These are phyloP conservation scores for Gasterosteus nipponicus DNA, from an alignment of 2,113 vertebrate genomes.

Conservation along the genomic window DNA sequence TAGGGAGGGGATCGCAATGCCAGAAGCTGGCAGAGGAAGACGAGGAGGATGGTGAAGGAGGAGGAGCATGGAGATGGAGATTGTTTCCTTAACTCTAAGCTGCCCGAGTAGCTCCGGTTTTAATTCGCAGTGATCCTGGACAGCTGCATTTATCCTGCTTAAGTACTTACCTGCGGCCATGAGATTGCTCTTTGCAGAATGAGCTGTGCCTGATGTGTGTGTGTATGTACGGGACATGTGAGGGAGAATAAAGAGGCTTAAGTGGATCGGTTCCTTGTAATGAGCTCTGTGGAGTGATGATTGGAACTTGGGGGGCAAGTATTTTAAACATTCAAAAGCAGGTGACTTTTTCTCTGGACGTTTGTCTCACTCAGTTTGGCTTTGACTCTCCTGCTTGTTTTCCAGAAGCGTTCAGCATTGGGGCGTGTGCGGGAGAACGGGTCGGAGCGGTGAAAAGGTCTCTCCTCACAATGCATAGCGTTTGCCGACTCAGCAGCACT, in stretches of 20 bases:
- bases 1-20: slow-evolving; percentile 35
- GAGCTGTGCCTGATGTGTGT: slow-evolving; percentile 14
- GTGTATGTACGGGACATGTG: slow-evolving; percentile 20
- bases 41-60: neutral
- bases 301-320: slow-evolving; percentile 44
- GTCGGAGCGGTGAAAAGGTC: neutral
- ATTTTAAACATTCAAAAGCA: slow-evolving; percentile 18
- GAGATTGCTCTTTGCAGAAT: slow-evolving; percentile 39
- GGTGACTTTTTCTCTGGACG: neutral
- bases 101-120: slow-evolving; percentile 9
- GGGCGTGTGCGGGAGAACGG: no score
- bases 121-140: slow-evolving; percentile 46
- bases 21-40: slow-evolving; percentile 9
- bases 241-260: slow-evolving; percentile 68
- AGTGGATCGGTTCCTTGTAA: slow-evolving; percentile 64
- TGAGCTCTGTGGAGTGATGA: slow-evolving; percentile 65
- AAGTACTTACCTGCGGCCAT: slow-evolving; percentile 54
- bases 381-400: neutral
- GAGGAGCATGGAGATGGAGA: slow-evolving; percentile 24
- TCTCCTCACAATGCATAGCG: neutral
- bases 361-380: neutral
- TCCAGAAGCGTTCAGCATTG: neutral
- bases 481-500: slow-evolving; percentile 17
- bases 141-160: slow-evolving; percentile 49
- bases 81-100: slow-evolving; percentile 35